Evolutionary conservation across 2,113 vertebrate genomes (phyloP).

Genomic region (Colius striatus): DNA sequence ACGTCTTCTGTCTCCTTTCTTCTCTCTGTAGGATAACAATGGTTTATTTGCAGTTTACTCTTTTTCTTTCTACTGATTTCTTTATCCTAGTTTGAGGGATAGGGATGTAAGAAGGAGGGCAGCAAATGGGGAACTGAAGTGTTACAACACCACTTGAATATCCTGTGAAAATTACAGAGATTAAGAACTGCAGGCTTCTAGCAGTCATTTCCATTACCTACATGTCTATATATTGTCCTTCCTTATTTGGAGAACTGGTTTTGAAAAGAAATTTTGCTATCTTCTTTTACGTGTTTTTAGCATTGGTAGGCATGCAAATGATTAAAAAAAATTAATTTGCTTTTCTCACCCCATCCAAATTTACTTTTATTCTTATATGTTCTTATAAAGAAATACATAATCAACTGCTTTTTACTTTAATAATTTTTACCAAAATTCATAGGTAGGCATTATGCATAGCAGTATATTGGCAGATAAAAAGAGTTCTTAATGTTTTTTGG

Average conservation of each 20-base stretch:
- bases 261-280: neutral
- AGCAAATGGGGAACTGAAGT: neutral
- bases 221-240: neutral
- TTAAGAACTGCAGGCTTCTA: neutral
- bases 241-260: neutral
- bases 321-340: neutral
- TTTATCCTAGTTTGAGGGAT: neutral
- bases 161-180: neutral
- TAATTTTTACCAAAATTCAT: neutral
- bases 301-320: neutral
- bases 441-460: neutral
- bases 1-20: neutral
- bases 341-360: neutral
- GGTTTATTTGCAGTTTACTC: neutral
- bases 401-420: neutral
- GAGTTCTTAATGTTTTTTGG: neutral
- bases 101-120: neutral
- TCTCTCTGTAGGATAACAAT: neutral
- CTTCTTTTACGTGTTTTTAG: neutral
- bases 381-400: neutral
- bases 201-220: neutral
- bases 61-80: neutral
- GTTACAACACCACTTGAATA: neutral
- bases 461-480: neutral
- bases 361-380: neutral